Base-by-base conservation (phyloP, 2,113 vertebrate genomes). In the Chunga burmeisteri region DNA sequence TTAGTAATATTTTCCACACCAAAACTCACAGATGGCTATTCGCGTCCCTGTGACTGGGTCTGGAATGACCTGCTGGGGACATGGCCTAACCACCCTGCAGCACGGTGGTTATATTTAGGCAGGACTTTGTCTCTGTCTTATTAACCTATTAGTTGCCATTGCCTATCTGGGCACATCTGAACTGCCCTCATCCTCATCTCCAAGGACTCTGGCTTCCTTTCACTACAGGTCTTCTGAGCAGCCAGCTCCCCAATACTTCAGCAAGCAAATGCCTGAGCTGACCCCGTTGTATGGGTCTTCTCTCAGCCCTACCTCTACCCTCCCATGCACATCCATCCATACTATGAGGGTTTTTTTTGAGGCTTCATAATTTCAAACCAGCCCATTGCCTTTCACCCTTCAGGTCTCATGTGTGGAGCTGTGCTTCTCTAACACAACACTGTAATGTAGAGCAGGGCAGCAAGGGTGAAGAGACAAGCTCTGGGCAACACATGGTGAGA, bases 1-100 rank as follows among this genome's bases (percentile, higher is more conserved):
- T 97, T 95, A 96, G 90, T 94, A 97, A 97, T 98, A 97, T 97
- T 98, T 98, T 97, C 97, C 97, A 95, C 92, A 90, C 88, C 75
- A 92, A 85, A 91, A 94, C 66, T 92, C 80, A 74, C 75, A 94
- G 95, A 94, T 96, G 87, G 83, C 94, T 94, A 88, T 94, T 95
- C 44, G 1, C 18, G 34, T 93, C 67, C 2, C 86, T 92, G 62
- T 0, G 5, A 81, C 86, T 90, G 67, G 91, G 77, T 90, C 87
- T 94, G 82, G 83, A 91, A 86, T 71, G 84, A 91, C 94, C 82
- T 97, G 80, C 81, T 73, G 50, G 42, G 67, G 81, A 93, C 77
- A 58, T 22, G 17, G 63, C 70, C 65, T 75, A 86, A 61, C 44
- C 25, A 83, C 44, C 25, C 83, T 66, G 61, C 22, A 80, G 77